Evolutionary conservation across 2,888 invertebrate genomes (phyloP).

Genomic region (Argyresthia goedartella): DNA sequence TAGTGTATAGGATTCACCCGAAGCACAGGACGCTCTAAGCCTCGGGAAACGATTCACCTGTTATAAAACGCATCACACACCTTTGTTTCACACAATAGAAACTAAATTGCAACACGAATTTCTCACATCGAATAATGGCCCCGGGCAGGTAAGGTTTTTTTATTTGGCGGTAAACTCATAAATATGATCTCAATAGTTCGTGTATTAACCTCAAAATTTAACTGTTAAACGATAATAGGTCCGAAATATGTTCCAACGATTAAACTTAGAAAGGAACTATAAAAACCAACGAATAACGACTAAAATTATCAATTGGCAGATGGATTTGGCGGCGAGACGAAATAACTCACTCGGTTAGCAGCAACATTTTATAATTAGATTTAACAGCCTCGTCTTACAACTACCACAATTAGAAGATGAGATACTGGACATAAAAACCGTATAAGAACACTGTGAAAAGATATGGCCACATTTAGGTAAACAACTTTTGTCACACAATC

Average conservation of each 20-base stretch:
- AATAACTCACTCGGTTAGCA: too few species aligned
- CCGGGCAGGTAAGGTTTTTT: constrained; percentile 43
- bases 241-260: too few species aligned
- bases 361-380: too few species aligned
- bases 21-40: constrained; percentile 31
- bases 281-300: too few species aligned
- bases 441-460: constrained; percentile 53
- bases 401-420: constrained; percentile 50
- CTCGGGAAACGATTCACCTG: constrained; percentile 58
- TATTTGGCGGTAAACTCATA: neutral
- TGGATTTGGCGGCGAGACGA: too few species aligned
- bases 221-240: too few species aligned
- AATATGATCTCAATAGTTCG: too few species aligned
- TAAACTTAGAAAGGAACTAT: too few species aligned
- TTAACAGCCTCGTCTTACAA: constrained; percentile 26
- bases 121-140: constrained; percentile 44
- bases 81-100: constrained; percentile 63
- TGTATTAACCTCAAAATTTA: too few species aligned
- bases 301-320: too few species aligned
- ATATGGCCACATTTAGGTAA: constrained; percentile 50
- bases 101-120: constrained; percentile 63
- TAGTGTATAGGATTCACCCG: too few species aligned
- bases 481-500: constrained; percentile 22
- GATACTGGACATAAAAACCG: constrained; percentile 45
- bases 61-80: constrained; percentile 59